These are phyloP conservation scores for Meleagris gallopavo DNA, from an alignment of 2,113 vertebrate species.

Conservation along the genomic window DNA sequence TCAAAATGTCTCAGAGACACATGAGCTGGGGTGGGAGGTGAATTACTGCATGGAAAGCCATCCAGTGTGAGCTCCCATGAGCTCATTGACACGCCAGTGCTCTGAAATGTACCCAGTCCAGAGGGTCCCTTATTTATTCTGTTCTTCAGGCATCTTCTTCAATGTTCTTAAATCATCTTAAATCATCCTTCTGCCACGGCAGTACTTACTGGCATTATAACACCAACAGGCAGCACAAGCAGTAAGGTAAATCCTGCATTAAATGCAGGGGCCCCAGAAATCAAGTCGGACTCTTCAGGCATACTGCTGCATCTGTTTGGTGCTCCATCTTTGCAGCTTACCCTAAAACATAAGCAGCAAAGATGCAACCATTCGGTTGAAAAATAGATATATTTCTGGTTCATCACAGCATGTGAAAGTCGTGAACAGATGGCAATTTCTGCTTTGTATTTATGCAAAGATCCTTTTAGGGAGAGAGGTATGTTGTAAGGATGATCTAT, in stretches of 20 bases:
- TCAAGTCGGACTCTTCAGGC: not conserved
- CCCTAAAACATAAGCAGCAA: not conserved
- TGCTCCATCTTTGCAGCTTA: not conserved
- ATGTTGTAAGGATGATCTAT: no score
- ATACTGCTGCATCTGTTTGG: not conserved
- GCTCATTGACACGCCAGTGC: not conserved
- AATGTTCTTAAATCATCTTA: not conserved
- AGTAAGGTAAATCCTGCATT: not conserved
- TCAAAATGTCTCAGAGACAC: not conserved
- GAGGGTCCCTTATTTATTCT: not conserved
- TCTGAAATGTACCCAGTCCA: not conserved
- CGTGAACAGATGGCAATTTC: not conserved
- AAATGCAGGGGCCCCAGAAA: not conserved
- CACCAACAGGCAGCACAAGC: not conserved
- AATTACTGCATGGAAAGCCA: not conserved
- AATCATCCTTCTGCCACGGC: not conserved
- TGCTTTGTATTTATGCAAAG: not conserved
- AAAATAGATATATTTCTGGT: not conserved
- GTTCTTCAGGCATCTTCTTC: not conserved
- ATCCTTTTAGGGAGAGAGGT: not conserved
- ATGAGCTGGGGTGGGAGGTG: not conserved
- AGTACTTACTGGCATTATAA: not conserved
- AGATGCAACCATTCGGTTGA: not conserved
- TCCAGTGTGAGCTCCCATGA: not conserved
- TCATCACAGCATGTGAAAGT: accelerated